A percentile compares a stretch with the other conserved stretches of the same genome.
Evolutionary conservation across 2,797 vertebrate species (phyloP).

Genomic region (Spinus olivaceus): DNA sequence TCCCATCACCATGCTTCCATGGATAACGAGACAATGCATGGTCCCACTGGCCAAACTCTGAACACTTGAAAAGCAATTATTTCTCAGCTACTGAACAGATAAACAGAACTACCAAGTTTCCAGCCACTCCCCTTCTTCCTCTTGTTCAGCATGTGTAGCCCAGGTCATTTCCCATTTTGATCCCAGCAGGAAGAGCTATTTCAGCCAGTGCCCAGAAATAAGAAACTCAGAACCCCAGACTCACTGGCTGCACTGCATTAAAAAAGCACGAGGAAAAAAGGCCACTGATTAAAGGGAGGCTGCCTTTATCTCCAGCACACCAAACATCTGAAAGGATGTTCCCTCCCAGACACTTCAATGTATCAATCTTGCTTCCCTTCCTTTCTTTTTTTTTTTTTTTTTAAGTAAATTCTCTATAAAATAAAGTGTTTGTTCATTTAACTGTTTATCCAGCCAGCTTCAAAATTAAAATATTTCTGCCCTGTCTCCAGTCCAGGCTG

Average conservation of each 20-base stretch:
- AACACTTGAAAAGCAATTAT: not conserved
- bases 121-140: constrained; percentile 34
- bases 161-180: not conserved
- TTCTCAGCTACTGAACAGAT: constrained; percentile 9
- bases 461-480: constrained; percentile 24
- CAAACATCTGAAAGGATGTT: constrained; percentile 49
- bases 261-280: constrained; percentile 27
- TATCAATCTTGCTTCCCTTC: not conserved
- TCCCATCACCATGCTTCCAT: not conserved
- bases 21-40: not conserved
- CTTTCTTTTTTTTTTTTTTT: not conserved
- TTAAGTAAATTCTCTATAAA: not conserved
- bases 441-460: not conserved
- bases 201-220: constrained; percentile 7
- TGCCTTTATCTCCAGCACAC: constrained; percentile 42
- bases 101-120: constrained; percentile 11
- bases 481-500: not conserved
- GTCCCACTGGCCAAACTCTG: not conserved
- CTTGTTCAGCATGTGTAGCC: not conserved
- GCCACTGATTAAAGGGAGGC: constrained; percentile 54
- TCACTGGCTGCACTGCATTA: not conserved
- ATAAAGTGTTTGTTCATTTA: not conserved
- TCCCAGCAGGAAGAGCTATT: constrained; percentile 47
- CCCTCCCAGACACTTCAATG: constrained; percentile 40
- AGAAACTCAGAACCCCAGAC: constrained; percentile 33